Conservation (phyloP, 2,797 vertebrate genomes). For the Avahi laniger region DNA sequence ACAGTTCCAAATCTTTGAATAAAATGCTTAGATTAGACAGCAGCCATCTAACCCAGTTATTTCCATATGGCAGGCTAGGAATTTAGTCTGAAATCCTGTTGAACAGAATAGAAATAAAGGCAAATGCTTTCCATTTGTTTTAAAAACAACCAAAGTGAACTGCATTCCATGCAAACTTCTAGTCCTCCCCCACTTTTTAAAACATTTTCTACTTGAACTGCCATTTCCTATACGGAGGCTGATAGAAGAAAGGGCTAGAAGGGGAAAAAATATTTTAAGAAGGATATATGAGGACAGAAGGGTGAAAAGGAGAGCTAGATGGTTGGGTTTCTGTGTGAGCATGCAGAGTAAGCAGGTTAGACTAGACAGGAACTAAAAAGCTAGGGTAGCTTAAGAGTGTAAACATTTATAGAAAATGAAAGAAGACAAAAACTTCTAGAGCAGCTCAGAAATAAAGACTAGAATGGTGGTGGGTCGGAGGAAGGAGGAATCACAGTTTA, state of each 20-base stretch:
- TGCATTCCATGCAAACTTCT: not conserved
- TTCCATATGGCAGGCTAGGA: constrained; percentile 14
- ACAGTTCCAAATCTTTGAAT: not conserved
- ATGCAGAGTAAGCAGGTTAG: not conserved
- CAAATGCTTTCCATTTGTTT: not conserved
- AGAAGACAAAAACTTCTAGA: not conserved
- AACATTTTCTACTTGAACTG: not conserved
- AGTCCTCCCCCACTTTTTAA: not conserved
- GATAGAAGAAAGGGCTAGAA: not conserved
- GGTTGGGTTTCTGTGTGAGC: not conserved
- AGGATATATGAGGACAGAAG: not conserved
- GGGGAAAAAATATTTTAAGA: not conserved
- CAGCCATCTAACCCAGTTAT: not conserved
- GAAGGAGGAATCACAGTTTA: not conserved
- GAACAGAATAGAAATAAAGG: constrained; percentile 37
- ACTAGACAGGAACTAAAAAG: not conserved
- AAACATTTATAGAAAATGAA: not conserved
- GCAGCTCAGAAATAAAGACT: not conserved
- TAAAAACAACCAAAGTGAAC: not conserved
- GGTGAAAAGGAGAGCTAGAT: not conserved
- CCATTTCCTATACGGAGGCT: not conserved
- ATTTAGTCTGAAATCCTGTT: constrained; percentile 42
- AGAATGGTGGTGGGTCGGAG: not conserved
- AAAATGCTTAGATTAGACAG: constrained; percentile 40
- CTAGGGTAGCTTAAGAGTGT: not conserved